Evolutionary conservation across 2,888 invertebrate genomes (phyloP).

Genomic region (Lampropteryx suffumata): DNA sequence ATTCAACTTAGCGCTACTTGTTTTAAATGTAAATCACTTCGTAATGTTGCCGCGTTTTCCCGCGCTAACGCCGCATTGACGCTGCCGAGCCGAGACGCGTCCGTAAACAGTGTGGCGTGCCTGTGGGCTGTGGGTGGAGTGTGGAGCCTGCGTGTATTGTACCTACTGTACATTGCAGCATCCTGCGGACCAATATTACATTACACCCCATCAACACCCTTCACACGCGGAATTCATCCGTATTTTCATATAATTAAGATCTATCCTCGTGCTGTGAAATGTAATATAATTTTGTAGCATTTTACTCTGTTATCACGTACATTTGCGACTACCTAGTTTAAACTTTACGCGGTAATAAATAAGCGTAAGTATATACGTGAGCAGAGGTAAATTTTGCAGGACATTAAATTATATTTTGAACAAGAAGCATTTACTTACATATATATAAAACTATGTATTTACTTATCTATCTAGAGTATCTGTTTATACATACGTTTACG

Average conservation of each 20-base stretch:
- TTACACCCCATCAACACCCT: neutral
- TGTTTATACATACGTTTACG: too few species aligned
- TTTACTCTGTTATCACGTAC: neutral
- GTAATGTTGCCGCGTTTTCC: too few species aligned
- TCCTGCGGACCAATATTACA: conserved; percentile 26
- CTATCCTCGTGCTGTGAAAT: too few species aligned
- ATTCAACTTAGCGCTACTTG: too few species aligned
- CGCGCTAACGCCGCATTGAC: neutral
- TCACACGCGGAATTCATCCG: neutral
- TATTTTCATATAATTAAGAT: neutral
- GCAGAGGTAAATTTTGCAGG: conserved; percentile 14
- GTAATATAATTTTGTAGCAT: neutral
- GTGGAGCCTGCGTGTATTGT: conserved; percentile 29
- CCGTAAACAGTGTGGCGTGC: neutral
- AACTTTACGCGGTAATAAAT: conserved; percentile 6
- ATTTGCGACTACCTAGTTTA: neutral
- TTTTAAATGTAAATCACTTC: too few species aligned
- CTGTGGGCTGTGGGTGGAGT: too few species aligned
- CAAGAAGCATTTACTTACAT: too few species aligned
- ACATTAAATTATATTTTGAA: conserved; percentile 12
- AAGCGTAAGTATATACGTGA: conserved; percentile 5
- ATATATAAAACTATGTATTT: too few species aligned
- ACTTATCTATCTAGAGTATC: too few species aligned
- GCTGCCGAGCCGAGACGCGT: neutral
- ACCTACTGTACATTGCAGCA: conserved; percentile 40